phyloP scores from a whole-genome alignment of 2,888 invertebrate genomes.

The Eumerus sabulonum region DNA sequence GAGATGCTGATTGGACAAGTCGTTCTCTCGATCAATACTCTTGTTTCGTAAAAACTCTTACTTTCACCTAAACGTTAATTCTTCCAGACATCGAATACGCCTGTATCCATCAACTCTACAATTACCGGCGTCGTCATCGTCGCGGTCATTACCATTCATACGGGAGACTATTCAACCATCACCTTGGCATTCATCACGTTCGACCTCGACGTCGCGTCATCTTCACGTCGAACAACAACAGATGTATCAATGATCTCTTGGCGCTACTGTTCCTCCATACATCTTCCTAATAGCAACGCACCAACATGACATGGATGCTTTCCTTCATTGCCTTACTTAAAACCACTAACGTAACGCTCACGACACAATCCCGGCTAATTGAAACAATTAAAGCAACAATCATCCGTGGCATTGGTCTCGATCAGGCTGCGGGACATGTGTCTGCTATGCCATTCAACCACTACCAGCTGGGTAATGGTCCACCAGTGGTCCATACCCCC shows the following conservation, averaged over 20 bases:
- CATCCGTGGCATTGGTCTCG: conserved; percentile 47
- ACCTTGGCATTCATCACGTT: conserved; percentile 56
- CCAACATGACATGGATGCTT: conserved; percentile 21
- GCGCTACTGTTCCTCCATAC: neutral
- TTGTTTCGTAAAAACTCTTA: too few species aligned
- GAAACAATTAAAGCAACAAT: conserved; percentile 53
- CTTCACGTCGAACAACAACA: conserved; percentile 4
- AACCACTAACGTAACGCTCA: neutral
- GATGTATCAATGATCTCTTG: conserved; percentile 3
- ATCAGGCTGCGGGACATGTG: conserved; percentile 25
- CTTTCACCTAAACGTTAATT: too few species aligned
- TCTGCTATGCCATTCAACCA: neutral
- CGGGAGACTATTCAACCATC: conserved; percentile 7
- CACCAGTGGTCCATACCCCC: too few species aligned
- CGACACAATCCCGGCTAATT: neutral
- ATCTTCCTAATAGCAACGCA: conserved; percentile 3
- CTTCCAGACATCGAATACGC: too few species aligned
- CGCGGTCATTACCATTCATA: conserved; percentile 41
- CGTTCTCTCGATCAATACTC: too few species aligned
- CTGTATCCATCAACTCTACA: neutral
- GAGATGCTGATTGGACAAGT: too few species aligned
- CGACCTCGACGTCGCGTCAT: neutral
- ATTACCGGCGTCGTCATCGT: conserved; percentile 13
- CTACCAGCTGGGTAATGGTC: too few species aligned
- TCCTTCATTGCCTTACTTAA: conserved; percentile 64